A percentile compares a stretch with the other conserved stretches of the same genome.
Conservation (phyloP, 35 echinoderm and acorn worm species). For the Lytechinus pictus region DNA sequence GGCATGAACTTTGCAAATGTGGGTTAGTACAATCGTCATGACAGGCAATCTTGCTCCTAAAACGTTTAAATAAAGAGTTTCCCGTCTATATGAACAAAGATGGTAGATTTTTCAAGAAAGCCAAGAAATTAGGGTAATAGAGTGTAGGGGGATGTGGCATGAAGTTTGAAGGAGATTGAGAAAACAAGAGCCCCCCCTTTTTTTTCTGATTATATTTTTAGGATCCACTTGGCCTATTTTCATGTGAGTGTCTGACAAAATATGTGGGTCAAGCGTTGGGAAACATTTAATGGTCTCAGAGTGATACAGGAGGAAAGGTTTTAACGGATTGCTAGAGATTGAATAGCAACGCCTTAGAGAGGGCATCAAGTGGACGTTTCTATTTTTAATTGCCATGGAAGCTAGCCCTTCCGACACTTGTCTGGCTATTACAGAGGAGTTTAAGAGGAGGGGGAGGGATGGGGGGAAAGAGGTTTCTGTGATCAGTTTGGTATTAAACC, state of each 20-base stretch:
- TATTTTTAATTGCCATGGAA: slow-evolving; percentile 20
- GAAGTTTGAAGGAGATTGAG: neutral
- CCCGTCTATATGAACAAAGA: neutral
- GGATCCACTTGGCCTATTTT: slow-evolving; percentile 45
- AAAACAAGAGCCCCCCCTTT: neutral
- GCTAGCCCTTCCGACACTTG: neutral
- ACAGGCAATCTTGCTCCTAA: neutral
- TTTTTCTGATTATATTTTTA: slow-evolving; percentile 31
- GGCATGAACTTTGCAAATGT: neutral
- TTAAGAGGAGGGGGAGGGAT: slow-evolving; percentile 8
- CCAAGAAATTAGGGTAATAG: neutral
- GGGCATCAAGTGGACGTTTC: slow-evolving; percentile 8
- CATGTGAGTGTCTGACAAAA: slow-evolving; percentile 39
- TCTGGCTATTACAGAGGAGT: neutral
- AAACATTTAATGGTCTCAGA: slow-evolving; percentile 9
- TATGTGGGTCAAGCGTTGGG: slow-evolving; percentile 21
- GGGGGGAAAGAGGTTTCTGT: neutral
- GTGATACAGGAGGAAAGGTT: slow-evolving; percentile 14
- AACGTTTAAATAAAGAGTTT: neutral
- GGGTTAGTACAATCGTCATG: neutral
- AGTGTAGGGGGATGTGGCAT: neutral
- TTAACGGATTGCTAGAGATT: slow-evolving; percentile 37
- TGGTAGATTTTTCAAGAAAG: neutral
- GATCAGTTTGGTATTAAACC: neutral
- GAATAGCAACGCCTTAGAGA: slow-evolving; percentile 26